Conservation (phyloP, 53 echinoderm and acorn worm species). For the Temnopleurus reevesii region DNA sequence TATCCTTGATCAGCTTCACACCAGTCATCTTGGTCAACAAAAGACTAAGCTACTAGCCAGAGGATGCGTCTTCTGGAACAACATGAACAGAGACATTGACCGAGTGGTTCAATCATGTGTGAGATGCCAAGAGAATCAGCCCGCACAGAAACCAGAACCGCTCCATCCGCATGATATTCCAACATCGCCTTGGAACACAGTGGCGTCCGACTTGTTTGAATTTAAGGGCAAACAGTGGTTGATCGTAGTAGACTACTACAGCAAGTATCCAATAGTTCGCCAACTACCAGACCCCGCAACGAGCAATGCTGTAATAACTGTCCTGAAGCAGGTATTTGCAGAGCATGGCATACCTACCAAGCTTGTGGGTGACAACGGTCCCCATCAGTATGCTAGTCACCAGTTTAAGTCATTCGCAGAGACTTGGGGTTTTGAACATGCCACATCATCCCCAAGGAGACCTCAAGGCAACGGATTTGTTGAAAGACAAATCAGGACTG, state of each 20-base stretch:
- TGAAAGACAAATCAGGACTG: constrained; percentile 46
- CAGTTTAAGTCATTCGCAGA: constrained; percentile 38
- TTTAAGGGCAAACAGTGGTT: constrained; percentile 35
- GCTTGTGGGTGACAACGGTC: constrained; percentile 48
- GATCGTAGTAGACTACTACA: constrained; percentile 62
- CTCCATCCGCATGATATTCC: constrained; percentile 57
- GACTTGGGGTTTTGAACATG: constrained; percentile 42
- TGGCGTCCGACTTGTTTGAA: constrained; percentile 51
- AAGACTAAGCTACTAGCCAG: constrained; percentile 69
- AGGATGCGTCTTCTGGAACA: constrained; percentile 72
- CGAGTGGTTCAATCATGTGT: constrained; percentile 31
- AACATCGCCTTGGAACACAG: constrained; percentile 26
- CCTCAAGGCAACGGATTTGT: constrained; percentile 61
- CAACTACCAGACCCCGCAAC: constrained; percentile 12
- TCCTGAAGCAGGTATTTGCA: constrained; percentile 45
- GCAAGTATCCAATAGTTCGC: constrained; percentile 49
- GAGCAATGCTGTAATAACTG: constrained; percentile 46
- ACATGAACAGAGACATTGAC: constrained; percentile 56
- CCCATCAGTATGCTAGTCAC: constrained; percentile 37
- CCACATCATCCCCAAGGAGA: constrained; percentile 52
- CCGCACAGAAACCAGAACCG: constrained; percentile 60
- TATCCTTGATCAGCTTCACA: constrained; percentile 60
- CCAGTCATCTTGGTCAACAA: constrained; percentile 60
- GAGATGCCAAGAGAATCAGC: constrained; percentile 49
- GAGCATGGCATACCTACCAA: constrained; percentile 40